Evolutionary conservation across 2,797 vertebrate genomes (phyloP).

Genomic region (Clarias platycephalus): DNA sequence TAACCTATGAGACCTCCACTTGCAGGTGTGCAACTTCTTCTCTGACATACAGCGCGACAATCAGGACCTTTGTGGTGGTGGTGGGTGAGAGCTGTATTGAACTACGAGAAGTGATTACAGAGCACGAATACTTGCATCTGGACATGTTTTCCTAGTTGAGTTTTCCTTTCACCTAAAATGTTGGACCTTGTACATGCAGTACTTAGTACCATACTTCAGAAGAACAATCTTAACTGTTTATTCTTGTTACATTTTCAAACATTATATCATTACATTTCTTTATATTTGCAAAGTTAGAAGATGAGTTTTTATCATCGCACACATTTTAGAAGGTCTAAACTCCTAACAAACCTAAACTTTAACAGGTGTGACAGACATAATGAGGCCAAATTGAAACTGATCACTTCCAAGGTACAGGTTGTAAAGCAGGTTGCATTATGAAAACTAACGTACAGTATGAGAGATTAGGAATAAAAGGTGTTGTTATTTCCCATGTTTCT

Average conservation of each 20-base stretch:
- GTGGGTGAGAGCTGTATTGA: conserved; percentile 18
- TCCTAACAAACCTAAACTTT: background rate
- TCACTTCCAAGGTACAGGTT: background rate
- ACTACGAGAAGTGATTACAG: background rate
- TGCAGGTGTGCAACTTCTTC: conserved; percentile 57
- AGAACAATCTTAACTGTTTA: background rate
- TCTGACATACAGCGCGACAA: conserved; percentile 42
- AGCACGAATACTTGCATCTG: too few species aligned
- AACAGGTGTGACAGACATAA: background rate
- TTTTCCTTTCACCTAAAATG: background rate
- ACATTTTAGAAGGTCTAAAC: background rate
- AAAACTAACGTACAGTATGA: background rate
- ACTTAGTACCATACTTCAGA: background rate
- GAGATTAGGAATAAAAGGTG: background rate
- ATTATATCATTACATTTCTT: background rate
- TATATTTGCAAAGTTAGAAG: background rate
- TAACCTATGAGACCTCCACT: conserved; percentile 52
- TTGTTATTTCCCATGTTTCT: background rate
- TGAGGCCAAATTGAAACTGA: background rate
- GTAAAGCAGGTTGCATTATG: background rate
- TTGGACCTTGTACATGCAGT: background rate
- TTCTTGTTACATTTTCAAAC: background rate
- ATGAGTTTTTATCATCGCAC: background rate
- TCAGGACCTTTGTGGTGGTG: conserved; percentile 36
- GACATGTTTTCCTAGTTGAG: background rate